Base-by-base conservation (phyloP, 1,140 invertebrate species). In the Hormaphis cornu region DNA sequence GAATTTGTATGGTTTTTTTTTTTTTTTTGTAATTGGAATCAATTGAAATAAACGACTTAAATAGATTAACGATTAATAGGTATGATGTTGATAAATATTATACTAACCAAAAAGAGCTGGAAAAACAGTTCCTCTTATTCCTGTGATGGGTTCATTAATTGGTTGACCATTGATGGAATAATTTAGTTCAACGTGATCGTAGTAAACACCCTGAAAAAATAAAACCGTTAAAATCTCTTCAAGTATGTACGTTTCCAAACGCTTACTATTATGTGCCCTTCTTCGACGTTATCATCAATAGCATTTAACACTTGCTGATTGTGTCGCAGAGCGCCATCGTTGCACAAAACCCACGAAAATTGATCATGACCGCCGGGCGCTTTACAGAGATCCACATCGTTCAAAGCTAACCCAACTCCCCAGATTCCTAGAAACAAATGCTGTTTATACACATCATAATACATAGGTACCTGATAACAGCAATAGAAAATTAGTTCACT, bases 141-240 rank as follows among this genome's bases (percentile, higher is more conserved):
- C 94, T 70, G 85, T 84, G 10, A 97, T 82, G n/a, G 92, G 88
- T 73, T 85, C 84, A 74, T 94, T 88, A 73, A 95, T 80, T 73
- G 88, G 86, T 76, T 88, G 88, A 6, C 95, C 95, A 82, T 98
- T 98, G 20, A 96, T 79, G 78, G 88, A 97, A 81, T 98, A 97
- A 78, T 95, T 97, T 33, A 99, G 80, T 77, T 98, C 92, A 66
- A 98, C 87, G 79, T 99, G 97, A 78, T 99, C 96, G 78, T 93
- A 99, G 3, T 91, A 87, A 20, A 99, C 80, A 53, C 96, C 89
- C 87, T 89, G 75, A 74, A 82, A 82, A 69, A 74, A n/a, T n/a
- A 74, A 76, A 75, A 73, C 70, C 4, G 69, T 26, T 42, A 72
- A 69, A 73, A 63, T 71, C 46, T 61, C 30, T 69, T 70, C 71